Evolutionary conservation across 2,797 vertebrate species (phyloP).

Genomic region (Periparus ater): DNA sequence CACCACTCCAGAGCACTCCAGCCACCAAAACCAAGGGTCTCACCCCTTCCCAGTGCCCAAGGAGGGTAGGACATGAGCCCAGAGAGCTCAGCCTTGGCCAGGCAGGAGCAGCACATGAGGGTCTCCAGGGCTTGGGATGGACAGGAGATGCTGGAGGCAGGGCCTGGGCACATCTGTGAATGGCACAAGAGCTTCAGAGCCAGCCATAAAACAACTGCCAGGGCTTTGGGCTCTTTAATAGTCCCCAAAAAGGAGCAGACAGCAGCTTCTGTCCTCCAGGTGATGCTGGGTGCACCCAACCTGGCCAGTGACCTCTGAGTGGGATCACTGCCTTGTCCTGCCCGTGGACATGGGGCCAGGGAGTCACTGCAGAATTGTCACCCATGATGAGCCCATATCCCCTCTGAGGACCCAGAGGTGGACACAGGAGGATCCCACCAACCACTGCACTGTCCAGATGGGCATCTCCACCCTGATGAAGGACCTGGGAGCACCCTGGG

Average conservation of each 20-base stretch:
- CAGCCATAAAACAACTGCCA: background rate
- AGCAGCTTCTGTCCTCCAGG: background rate
- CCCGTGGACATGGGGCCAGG: fast-evolving
- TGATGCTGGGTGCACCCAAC: background rate
- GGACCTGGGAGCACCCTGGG: background rate
- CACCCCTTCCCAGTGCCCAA: background rate
- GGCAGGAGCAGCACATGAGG: background rate
- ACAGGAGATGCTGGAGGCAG: background rate
- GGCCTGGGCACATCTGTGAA: background rate
- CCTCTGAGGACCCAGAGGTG: background rate
- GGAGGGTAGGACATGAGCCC: background rate
- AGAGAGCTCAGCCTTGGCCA: background rate
- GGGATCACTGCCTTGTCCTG: background rate
- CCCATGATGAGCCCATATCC: fast-evolving
- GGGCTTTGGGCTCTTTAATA: background rate
- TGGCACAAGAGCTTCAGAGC: background rate
- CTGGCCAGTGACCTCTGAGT: background rate
- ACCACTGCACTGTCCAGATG: fast-evolving
- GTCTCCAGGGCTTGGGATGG: background rate
- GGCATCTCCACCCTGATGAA: background rate
- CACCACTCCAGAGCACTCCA: background rate
- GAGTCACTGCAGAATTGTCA: fast-evolving
- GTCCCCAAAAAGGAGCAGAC: background rate
- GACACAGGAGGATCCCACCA: background rate
- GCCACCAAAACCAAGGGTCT: background rate